Percentiles rank a stretch among this genome's conserved stretches.
phyloP scores from a whole-genome alignment of 2,888 invertebrate species.

The Drosophila kanekoi region DNA sequence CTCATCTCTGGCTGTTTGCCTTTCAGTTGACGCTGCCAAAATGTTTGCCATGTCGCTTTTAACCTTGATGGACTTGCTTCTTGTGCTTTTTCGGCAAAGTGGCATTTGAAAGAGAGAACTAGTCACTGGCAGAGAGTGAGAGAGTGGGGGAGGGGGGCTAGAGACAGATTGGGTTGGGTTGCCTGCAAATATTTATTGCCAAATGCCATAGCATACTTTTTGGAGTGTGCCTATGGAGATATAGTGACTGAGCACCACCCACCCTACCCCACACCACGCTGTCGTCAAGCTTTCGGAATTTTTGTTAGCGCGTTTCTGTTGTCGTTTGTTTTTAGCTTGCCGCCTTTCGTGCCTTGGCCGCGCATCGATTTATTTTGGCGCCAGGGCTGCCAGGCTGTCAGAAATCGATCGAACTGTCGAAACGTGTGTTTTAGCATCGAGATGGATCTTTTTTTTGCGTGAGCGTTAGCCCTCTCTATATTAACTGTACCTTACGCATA shows the following conservation, averaged over 20 bases:
- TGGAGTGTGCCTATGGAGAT: conserved; percentile 28
- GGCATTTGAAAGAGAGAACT: conserved; percentile 2
- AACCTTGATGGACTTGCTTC: conserved; percentile 66
- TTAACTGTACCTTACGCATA: no score
- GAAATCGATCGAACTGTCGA: conserved; percentile 38
- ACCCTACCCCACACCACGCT: no score
- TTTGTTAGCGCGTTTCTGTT: conserved; percentile 1
- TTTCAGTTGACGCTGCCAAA: conserved; percentile 48
- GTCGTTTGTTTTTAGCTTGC: conserved; percentile 5
- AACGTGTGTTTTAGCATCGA: conserved; percentile 1
- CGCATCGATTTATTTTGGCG: conserved; percentile 56
- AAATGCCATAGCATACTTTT: conserved; percentile 67
- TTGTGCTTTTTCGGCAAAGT: conserved; percentile 15
- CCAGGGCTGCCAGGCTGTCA: conserved; percentile 35
- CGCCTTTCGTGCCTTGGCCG: conserved; percentile 32
- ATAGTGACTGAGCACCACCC: not conserved
- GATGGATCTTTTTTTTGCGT: no score
- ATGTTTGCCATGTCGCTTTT: conserved; percentile 66
- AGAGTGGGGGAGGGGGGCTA: not conserved
- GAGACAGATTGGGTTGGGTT: not conserved
- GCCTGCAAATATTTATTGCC: conserved; percentile 14
- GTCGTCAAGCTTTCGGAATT: not conserved
- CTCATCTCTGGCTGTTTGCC: conserved; percentile 4
- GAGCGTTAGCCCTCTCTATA: no score
- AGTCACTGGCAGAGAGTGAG: not conserved